phyloP scores from a whole-genome alignment of 2,888 invertebrate genomes.

The Polydrusus tereticollis region DNA sequence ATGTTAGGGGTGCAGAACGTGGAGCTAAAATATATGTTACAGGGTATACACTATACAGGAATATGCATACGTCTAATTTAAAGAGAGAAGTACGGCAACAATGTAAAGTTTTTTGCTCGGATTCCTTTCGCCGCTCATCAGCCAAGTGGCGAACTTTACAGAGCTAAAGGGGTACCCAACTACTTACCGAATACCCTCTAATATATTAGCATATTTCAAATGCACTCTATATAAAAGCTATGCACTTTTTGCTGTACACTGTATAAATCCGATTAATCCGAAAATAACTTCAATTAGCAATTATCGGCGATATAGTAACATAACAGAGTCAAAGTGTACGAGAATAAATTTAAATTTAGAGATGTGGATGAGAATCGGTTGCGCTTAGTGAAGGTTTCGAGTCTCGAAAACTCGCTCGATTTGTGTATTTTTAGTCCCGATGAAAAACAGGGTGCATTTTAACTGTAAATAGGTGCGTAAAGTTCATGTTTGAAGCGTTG shows the following conservation, averaged over 20 bases:
- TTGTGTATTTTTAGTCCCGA: slow-evolving; percentile 56
- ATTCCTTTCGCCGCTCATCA: too few relatives aligned
- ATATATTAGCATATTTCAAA: too few relatives aligned
- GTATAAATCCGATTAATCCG: slow-evolving; percentile 11
- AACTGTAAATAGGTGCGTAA: slow-evolving; percentile 53
- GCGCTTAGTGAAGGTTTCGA: slow-evolving; percentile 53
- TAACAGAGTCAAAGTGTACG: slow-evolving; percentile 49
- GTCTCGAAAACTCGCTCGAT: slow-evolving; percentile 55
- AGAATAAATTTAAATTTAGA: slow-evolving; percentile 56
- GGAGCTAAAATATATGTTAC: too few relatives aligned
- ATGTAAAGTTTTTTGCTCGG: too few relatives aligned
- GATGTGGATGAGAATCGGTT: slow-evolving; percentile 50
- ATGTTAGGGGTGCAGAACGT: too few relatives aligned
- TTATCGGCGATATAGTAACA: slow-evolving; percentile 50
- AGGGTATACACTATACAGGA: too few relatives aligned
- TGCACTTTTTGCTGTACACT: neutral
- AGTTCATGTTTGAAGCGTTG: slow-evolving; percentile 34
- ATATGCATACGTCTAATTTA: too few relatives aligned
- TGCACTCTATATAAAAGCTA: too few relatives aligned
- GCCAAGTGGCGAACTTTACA: too few relatives aligned
- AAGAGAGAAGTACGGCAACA: too few relatives aligned
- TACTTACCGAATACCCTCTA: too few relatives aligned
- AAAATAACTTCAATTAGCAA: slow-evolving; percentile 49
- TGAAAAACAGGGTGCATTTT: slow-evolving; percentile 52
- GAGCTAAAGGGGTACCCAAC: too few relatives aligned